A percentile compares a stretch with the other conserved stretches of the same genome.
Conservation (phyloP, 2,888 invertebrate genomes). For the Proisotoma minuta region DNA sequence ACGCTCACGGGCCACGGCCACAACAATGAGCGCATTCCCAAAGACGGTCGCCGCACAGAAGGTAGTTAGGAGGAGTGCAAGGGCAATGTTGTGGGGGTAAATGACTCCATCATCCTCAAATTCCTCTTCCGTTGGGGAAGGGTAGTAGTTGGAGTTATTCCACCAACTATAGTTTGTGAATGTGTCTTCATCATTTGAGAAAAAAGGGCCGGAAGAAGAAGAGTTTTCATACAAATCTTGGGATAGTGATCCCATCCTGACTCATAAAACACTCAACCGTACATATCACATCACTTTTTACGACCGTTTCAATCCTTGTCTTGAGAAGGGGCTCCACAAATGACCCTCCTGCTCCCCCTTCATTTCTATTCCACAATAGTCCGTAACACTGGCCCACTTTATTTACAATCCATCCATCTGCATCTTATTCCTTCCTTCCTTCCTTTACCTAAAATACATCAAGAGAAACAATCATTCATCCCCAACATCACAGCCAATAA, state of each 20-base stretch:
- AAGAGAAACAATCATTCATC: background rate
- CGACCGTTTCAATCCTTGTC: background rate
- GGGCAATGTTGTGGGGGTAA: slow-evolving; percentile 30
- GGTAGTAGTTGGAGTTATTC: background rate
- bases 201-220: background rate
- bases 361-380: background rate
- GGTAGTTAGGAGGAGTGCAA: slow-evolving; percentile 61
- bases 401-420: background rate
- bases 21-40: slow-evolving; percentile 89
- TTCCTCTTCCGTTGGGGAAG: slow-evolving; percentile 1
- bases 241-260: slow-evolving; percentile 11
- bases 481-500: no score
- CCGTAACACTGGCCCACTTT: background rate
- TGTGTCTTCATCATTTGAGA: background rate
- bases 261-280: slow-evolving; percentile 13
- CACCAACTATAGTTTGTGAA: no score
- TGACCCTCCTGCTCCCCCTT: background rate
- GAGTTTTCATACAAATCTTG: background rate
- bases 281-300: slow-evolving; percentile 13
- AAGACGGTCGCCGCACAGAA: slow-evolving; percentile 91
- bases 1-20: slow-evolving; percentile 85
- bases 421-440: background rate
- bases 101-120: slow-evolving; percentile 6
- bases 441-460: background rate
- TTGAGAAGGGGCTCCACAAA: background rate